Base-by-base conservation (phyloP, 2,797 vertebrate species). In the Brachyrhaphis roseni region DNA sequence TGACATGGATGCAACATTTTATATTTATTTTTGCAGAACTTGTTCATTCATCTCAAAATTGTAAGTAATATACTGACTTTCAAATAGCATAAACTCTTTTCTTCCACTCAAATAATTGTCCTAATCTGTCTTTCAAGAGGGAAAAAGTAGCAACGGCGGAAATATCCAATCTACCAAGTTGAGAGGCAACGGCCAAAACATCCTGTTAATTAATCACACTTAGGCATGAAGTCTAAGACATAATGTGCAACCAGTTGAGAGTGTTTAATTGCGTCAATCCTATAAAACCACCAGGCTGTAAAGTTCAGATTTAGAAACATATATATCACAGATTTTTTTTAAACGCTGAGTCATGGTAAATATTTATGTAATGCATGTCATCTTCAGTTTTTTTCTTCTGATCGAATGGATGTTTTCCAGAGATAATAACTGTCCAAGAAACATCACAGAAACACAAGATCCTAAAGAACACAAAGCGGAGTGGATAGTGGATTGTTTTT, bases 161-260 rank as follows among this genome's bases (percentile, higher is more conserved):
- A 47, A 72, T 26, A 76, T 77, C 86, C 81, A 81, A 82, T 92
- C 84, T 89, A 87, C 39, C 66, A 20, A 72, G 41, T 43, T 74
- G 72, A 78, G 81, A 83, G 70, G 51, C 78, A 72, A 80, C 75
- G 75, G 70, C 47, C 55, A 55, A 76, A 66, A 55, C 80, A 49
- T 88, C 76, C 82, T 82, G 78, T 85, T 88, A 36, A 74, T 76
- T 64, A 46, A 18, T 80, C 70, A 79, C 72, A 78, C 78, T 81
- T 73, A 74, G 72, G 82, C 10, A 68, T 59, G 3, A n/a, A 81
- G 70, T 74, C 82, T 78, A 81, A 84, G 75, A 86, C 46, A 28
- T 74, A 31, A 83, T 88, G 81, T 74, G 82, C 77, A 79, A 91
- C 83, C 76, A 77, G 75, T 55, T 77, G 79, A 75, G 49, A 8